phyloP scores from a whole-genome alignment of 2,888 invertebrate species.

The Spatulosminthurus flaviceps region DNA sequence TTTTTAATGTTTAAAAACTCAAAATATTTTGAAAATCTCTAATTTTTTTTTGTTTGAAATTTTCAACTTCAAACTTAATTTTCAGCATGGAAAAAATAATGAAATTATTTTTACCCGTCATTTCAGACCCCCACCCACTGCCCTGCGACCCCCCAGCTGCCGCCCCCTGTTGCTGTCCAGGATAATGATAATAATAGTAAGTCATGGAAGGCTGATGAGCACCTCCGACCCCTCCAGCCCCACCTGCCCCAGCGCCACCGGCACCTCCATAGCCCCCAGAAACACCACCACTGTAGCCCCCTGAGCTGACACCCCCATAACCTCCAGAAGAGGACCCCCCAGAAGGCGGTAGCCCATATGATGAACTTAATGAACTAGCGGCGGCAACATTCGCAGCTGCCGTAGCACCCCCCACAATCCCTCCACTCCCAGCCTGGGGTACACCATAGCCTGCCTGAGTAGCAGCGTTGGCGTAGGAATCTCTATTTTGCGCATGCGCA shows the following conservation, averaged over 20 bases:
- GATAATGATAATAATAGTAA: slow-evolving; percentile 62
- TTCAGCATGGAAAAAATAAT: background rate
- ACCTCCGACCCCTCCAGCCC: slow-evolving; percentile 37
- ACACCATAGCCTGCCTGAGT: slow-evolving; percentile 52
- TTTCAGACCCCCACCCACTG: slow-evolving; percentile 51
- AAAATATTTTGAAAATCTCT: background rate
- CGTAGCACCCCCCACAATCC: slow-evolving; percentile 27
- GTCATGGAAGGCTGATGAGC: slow-evolving; percentile 59
- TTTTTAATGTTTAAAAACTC: too few relatives aligned
- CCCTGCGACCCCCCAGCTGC: slow-evolving; percentile 6
- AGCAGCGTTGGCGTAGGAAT: slow-evolving; percentile 56
- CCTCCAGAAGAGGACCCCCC: slow-evolving; percentile 22
- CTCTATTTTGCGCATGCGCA: slow-evolving; percentile 57
- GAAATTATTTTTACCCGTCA: slow-evolving; percentile 52
- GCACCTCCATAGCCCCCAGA: slow-evolving; percentile 9
- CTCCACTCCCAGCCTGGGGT: background rate
- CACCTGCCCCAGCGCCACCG: background rate
- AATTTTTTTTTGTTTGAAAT: too few relatives aligned
- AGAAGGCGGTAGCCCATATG: slow-evolving; percentile 29
- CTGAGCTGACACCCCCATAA: background rate
- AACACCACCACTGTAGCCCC: background rate
- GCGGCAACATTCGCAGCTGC: slow-evolving; percentile 22
- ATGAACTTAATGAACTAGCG: slow-evolving; percentile 29
- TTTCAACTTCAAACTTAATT: background rate
- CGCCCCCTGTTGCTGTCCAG: slow-evolving; percentile 42